A percentile compares a stretch with the other conserved stretches of the same genome.
Conservation (phyloP, 2,888 invertebrate genomes). For the Cheilosia pagana region DNA sequence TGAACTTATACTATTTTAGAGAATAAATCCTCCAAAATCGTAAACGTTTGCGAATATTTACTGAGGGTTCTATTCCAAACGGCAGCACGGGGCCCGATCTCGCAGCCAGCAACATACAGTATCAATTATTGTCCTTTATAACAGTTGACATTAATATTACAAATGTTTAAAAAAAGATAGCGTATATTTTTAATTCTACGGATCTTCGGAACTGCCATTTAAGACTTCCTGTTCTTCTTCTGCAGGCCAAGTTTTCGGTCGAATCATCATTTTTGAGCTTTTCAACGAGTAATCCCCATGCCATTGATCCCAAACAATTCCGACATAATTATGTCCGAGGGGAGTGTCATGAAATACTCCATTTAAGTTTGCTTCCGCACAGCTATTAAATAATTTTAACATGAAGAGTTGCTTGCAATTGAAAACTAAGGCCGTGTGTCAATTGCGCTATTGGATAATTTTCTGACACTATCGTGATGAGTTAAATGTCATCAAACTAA, state of each 20-base stretch:
- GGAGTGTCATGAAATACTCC: constrained; percentile 84
- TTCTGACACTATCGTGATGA: too few species aligned
- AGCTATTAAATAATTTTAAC: constrained; percentile 81
- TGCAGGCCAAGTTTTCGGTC: constrained; percentile 76
- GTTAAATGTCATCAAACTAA: too few species aligned
- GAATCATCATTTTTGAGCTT: constrained; percentile 84
- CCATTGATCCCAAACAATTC: constrained; percentile 86
- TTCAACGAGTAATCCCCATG: constrained; percentile 85
- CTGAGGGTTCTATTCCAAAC: too few species aligned
- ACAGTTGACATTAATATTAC: too few species aligned
- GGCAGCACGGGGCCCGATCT: too few species aligned
- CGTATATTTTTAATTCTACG: constrained; percentile 9
- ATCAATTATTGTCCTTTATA: too few species aligned
- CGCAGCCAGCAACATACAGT: too few species aligned
- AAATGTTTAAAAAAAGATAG: not conserved
- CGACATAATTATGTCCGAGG: constrained; percentile 84
- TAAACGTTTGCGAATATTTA: too few species aligned
- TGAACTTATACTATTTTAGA: too few species aligned
- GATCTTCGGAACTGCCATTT: constrained; percentile 52
- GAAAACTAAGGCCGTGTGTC: not conserved
- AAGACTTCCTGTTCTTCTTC: constrained; percentile 20
- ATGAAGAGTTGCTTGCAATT: not conserved
- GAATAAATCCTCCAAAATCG: too few species aligned
- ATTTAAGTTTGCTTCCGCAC: constrained; percentile 86
- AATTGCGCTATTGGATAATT: too few species aligned